Conservation (phyloP, 2,797 vertebrate species). For the Simalia tracyae region DNA sequence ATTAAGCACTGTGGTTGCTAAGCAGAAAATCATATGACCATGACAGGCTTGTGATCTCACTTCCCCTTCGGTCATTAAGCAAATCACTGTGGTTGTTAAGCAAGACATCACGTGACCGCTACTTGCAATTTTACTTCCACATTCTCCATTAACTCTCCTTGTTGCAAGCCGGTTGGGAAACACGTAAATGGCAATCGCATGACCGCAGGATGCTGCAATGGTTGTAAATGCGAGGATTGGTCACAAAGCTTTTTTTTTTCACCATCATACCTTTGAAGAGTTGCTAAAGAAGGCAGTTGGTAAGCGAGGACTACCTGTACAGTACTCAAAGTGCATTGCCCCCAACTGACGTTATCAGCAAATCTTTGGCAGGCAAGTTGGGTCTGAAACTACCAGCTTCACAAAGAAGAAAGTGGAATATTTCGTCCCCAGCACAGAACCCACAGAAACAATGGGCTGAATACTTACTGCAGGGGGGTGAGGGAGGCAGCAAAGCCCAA, state of each 20-base stretch:
- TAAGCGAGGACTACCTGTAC: background rate
- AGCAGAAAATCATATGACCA: background rate
- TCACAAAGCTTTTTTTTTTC: background rate
- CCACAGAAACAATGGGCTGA: background rate
- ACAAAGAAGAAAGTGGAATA: background rate
- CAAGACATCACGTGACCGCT: background rate
- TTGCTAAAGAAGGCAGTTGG: background rate
- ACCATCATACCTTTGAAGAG: background rate
- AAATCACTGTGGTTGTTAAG: background rate
- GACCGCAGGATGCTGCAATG: background rate
- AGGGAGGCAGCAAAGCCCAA: background rate
- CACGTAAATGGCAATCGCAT: background rate
- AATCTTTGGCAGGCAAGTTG: background rate
- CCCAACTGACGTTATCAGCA: no score
- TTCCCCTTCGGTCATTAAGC: background rate
- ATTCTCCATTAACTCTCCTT: background rate
- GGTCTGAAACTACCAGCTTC: background rate
- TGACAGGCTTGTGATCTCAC: background rate
- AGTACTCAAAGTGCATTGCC: background rate
- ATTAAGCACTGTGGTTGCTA: background rate
- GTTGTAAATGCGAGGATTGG: background rate
- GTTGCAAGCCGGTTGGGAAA: background rate
- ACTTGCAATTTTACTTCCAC: background rate
- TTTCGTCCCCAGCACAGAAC: background rate
- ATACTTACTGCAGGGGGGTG: background rate